A percentile compares a stretch with the other conserved stretches of the same genome.
Evolutionary conservation across 2,888 invertebrate genomes (phyloP).

Genomic region (Phengaris arion): DNA sequence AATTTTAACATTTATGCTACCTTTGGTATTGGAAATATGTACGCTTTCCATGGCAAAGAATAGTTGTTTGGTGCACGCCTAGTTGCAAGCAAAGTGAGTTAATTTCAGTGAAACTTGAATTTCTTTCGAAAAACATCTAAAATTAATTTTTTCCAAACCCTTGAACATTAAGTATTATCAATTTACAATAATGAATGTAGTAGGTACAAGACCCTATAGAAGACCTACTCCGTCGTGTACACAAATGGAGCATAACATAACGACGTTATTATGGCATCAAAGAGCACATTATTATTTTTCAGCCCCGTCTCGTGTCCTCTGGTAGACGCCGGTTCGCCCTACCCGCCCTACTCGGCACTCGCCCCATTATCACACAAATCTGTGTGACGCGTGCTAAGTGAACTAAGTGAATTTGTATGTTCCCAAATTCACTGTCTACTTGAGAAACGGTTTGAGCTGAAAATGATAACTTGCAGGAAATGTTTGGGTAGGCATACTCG

Average conservation of each 20-base stretch:
- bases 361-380: conserved; percentile 12
- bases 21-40: too few species aligned
- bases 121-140: too few species aligned
- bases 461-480: neutral
- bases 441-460: neutral
- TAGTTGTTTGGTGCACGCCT: too few species aligned
- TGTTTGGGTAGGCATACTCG: neutral
- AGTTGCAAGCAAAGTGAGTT: too few species aligned
- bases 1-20: too few species aligned
- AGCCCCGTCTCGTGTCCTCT: neutral
- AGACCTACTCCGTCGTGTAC: neutral
- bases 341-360: neutral
- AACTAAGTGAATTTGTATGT: conserved; percentile 17
- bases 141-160: too few species aligned
- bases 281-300: conserved; percentile 17
- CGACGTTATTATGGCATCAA: conserved; percentile 1
- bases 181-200: too few species aligned
- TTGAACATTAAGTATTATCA: too few species aligned
- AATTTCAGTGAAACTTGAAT: too few species aligned
- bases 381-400: conserved; percentile 6
- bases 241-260: neutral
- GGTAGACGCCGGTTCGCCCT: too few species aligned
- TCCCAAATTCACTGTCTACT: neutral
- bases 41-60: too few species aligned
- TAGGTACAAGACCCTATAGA: neutral